Evolutionary conservation across 2,888 invertebrate species (phyloP), one percentile per base, ranked within the genome.

Genomic region (Proisotoma minuta): DNA sequence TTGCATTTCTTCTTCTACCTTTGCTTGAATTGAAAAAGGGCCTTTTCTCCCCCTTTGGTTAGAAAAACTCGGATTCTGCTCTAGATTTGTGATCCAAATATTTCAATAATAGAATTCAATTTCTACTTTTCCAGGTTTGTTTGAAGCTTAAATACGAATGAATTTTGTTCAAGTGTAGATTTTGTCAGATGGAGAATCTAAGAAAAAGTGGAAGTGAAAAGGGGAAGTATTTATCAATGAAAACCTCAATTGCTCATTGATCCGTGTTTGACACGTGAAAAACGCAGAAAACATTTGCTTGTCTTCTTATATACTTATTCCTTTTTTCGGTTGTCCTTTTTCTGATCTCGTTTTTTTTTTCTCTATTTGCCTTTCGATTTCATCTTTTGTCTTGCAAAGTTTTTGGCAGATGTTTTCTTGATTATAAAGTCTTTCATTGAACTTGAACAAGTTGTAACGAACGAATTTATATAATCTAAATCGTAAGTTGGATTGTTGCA

Each of bases 201-300:
- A 20, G 18, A 43, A 43, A 43, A 43, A 12, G 27, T 51, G 28
- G 27, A 28, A 24, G 5, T 8, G 20, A 54, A 22, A 39, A 54
- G 53, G 22, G 39, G 34, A 43, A 5, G 39, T 29, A 54, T 29
- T 39, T 22, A 34, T 18, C 15, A 39, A 39, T 24, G 43, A 47
- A 56, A 56, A 56, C 56, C 56, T 56, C 56, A 56, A 56, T 56
- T 47, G 56, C 56, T 56, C 56, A 43, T 56, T 56, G 43, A 56
- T 43, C 43, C 56, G 43, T 56, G 56, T 40, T 56, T 56, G 56
- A 56, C 56, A 56, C 43, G 56, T 23, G 47, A 26, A 56, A 56
- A 54, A 34, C 39, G 18, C 27, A 18, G 39, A 23, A 54, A 54
- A 29, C 29, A 34, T 54, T 54, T 54, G 27, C 39, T 39, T 39